phyloP scores from a whole-genome alignment of 2,797 vertebrate genomes.

The Takifugu ocellatus region DNA sequence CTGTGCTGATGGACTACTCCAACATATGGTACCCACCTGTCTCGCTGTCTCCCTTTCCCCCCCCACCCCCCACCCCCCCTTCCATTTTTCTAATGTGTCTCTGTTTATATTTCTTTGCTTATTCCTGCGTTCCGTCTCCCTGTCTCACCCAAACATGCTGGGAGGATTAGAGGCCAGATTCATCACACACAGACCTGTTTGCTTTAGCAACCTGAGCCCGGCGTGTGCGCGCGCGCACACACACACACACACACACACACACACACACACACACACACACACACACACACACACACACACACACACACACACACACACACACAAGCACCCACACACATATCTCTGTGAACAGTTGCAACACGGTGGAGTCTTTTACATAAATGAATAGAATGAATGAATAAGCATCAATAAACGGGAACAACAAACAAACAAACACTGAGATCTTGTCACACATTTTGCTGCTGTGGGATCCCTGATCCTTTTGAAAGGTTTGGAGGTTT shows the following conservation, averaged over 20 bases:
- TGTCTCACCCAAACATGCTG: conserved; percentile 73
- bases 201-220: conserved; percentile 78
- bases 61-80: conserved; percentile 11
- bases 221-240: conserved; percentile 21
- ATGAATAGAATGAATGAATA: no score
- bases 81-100: conserved; percentile 35
- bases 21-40: conserved; percentile 86
- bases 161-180: conserved; percentile 75
- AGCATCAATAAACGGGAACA: background rate
- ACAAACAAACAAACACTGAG: conserved; percentile 6
- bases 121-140: conserved; percentile 65
- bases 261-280: conserved; percentile 8
- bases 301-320: conserved; percentile 11
- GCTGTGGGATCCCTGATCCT: conserved; percentile 4
- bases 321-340: conserved; percentile 1
- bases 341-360: conserved; percentile 4
- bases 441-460: conserved; percentile 5
- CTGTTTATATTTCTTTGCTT: conserved; percentile 71
- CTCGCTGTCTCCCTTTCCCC: conserved; percentile 46
- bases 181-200: conserved; percentile 78
- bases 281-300: conserved; percentile 21
- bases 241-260: conserved; percentile 17
- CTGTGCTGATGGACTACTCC: conserved; percentile 79
- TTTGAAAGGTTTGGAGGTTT: conserved; percentile 30
- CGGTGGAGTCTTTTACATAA: conserved; percentile 7